These are phyloP conservation scores for Porites rus DNA, from an alignment of 92 coral and sea anemone species.

Conservation along the genomic window DNA sequence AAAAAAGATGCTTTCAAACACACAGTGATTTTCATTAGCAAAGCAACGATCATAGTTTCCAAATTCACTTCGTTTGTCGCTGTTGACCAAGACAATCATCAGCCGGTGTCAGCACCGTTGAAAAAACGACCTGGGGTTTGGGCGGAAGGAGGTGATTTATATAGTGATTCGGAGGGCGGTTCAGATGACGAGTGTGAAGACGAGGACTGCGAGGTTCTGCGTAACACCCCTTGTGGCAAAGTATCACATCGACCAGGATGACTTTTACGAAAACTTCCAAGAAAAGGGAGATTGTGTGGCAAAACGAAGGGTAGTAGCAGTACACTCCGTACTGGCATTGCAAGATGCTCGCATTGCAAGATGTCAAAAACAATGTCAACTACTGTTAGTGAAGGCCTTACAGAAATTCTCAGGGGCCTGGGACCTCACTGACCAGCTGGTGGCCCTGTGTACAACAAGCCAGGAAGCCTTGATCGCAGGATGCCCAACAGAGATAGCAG, in stretches of 20 bases:
- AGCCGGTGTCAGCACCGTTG: conserved; percentile 61
- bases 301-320: background rate
- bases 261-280: background rate
- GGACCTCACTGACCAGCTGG: conserved; percentile 66
- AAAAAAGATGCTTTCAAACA: conserved; percentile 13
- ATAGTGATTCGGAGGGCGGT: background rate
- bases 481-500: conserved; percentile 62
- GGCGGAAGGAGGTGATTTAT: background rate
- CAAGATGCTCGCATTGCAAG: background rate
- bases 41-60: conserved; percentile 70
- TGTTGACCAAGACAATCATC: conserved; percentile 66
- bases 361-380: background rate
- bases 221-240: no score
- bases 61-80: conserved; percentile 79
- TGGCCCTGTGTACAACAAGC: conserved; percentile 17
- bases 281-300: background rate
- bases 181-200: background rate
- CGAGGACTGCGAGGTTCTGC: background rate
- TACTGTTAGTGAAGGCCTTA: conserved; percentile 53
- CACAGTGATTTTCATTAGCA: conserved; percentile 66
- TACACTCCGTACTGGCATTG: background rate
- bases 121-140: background rate
- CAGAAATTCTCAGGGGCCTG: conserved; percentile 92
- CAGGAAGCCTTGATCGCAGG: conserved; percentile 3
- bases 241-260: background rate